Evolutionary conservation across 2,113 vertebrate genomes (phyloP), one percentile per base, ranked within the genome.

Genomic region (Saguinus imperator): DNA sequence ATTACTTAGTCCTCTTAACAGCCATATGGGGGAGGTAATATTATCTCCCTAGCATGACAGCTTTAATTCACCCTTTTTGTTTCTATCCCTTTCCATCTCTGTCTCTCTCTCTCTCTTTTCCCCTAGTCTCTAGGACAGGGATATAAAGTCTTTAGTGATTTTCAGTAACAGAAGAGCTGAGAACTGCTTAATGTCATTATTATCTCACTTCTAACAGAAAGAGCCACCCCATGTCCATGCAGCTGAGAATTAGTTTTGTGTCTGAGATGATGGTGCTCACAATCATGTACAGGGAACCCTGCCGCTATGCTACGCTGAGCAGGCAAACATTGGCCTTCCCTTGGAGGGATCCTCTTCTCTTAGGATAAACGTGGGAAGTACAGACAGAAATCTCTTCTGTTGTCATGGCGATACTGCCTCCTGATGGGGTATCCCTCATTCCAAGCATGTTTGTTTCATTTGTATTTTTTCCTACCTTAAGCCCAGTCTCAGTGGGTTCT

Each of bases 351-450:
- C 97, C 73, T 91, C 48, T 97, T 85, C 50, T 95, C 72, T 1
- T 2, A 72, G 81, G 66, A 87, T 94, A 5, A 97, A 90, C 86
- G 45, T 77, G 92, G 91, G 40, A 93, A 92, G 87, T 97, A 93
- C 75, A 94, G 96, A 95, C 92, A 97, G 81, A 95, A 84, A 80
- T 91, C 96, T 95, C 97, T 85, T 95, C 13, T 96, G 97, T 98
- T 96, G 85, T 58, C 94, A 72, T 97, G 89, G 57, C 75, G 84
- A 96, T 94, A 43, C 95, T 97, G 97, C 72, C 82, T 94, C 80
- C 89, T 77, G 82, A 94, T 95, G 96, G 95, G 97, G 92, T 98
- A 97, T 97, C 97, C 94, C 55, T 48, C 72, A 93, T 89, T 92
- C 77, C 27, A 90, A 98, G 92, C 96, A 79, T 82, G 50, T 93